phyloP scores from a whole-genome alignment of 2,888 invertebrate species.

The Hemaris fuciformis region DNA sequence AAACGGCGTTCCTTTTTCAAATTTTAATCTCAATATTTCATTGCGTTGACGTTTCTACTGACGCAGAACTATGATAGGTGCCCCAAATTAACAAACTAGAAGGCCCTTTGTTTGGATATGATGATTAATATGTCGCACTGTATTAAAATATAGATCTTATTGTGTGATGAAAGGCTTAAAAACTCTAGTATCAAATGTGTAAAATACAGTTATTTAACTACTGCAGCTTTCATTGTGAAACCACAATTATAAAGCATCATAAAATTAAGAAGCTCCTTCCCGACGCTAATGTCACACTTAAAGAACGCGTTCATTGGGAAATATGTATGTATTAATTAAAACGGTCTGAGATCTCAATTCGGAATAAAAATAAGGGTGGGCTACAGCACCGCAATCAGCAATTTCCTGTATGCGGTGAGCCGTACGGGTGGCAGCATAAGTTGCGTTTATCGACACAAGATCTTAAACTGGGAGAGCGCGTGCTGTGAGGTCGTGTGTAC shows the following conservation, averaged over 20 bases:
- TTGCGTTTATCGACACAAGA: not conserved
- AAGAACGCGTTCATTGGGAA: slow-evolving; percentile 19
- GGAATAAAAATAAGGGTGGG: slow-evolving; percentile 39
- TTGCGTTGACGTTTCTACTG: slow-evolving; percentile 6
- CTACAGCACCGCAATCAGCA: slow-evolving; percentile 11
- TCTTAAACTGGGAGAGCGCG: not conserved
- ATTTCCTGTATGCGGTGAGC: slow-evolving; percentile 11
- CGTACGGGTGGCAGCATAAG: not conserved
- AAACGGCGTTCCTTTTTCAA: slow-evolving; percentile 22
- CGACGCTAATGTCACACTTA: not conserved
- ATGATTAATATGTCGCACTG: slow-evolving; percentile 26
- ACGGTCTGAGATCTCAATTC: slow-evolving; percentile 44
- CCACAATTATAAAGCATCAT: not conserved
- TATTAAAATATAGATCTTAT: not conserved
- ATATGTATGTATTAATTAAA: slow-evolving; percentile 55
- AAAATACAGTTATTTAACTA: no score
- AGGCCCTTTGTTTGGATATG: slow-evolving; percentile 42
- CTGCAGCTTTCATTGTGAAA: not conserved
- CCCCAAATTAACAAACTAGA: slow-evolving; percentile 25
- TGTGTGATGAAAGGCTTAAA: no score
- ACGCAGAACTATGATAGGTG: slow-evolving; percentile 1
- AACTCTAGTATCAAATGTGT: not conserved
- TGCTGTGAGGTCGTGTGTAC: slow-evolving; percentile 27
- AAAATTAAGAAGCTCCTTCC: not conserved
- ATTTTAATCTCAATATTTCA: not conserved